phyloP scores from a whole-genome alignment of 2,113 vertebrate genomes.

The Mesitornis unicolor region DNA sequence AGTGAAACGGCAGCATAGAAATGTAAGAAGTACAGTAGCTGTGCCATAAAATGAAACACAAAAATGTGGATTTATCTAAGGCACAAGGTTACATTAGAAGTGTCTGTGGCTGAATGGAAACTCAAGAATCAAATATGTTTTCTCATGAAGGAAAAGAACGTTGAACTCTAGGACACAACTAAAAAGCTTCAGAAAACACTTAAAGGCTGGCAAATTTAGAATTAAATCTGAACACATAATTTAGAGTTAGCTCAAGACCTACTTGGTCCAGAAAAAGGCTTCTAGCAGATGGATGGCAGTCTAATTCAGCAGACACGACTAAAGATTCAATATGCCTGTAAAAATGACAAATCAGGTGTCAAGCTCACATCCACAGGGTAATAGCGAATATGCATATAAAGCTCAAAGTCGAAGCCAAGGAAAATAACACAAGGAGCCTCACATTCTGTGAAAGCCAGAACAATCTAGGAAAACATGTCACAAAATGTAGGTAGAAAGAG shows the following conservation, averaged over 20 bases:
- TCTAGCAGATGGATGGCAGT: background rate
- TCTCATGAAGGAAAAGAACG: background rate
- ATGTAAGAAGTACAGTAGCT: background rate
- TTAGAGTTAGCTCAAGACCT: background rate
- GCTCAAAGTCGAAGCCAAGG: background rate
- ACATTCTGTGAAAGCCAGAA: background rate
- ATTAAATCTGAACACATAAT: background rate
- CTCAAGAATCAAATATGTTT: background rate
- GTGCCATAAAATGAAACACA: background rate
- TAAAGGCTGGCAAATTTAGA: background rate
- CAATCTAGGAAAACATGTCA: background rate
- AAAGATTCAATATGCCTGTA: background rate
- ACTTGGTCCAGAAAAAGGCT: background rate
- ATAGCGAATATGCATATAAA: background rate
- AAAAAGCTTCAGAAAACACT: background rate
- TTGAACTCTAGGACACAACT: background rate
- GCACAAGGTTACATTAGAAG: background rate
- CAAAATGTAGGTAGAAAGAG: background rate
- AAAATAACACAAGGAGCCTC: background rate
- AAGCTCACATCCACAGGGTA: background rate
- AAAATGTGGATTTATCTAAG: background rate
- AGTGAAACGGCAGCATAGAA: background rate
- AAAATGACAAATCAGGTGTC: rapidly evolving
- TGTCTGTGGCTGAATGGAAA: background rate
- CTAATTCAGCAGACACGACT: background rate